Evolutionary conservation across 2,888 invertebrate species (phyloP).

Genomic region (Pilophorus perplexus): DNA sequence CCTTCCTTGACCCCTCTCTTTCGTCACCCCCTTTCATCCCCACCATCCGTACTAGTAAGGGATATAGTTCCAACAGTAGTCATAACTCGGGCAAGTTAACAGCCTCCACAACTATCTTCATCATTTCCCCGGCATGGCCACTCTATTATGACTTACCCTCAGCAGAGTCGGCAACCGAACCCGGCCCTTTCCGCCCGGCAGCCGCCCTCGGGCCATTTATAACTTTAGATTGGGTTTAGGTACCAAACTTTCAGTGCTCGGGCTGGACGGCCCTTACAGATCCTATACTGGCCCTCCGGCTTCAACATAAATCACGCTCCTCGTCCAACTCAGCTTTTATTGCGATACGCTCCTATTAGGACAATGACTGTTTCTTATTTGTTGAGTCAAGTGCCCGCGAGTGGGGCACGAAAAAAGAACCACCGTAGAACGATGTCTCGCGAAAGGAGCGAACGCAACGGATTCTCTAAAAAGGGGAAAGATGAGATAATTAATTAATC

Average conservation of each 20-base stretch:
- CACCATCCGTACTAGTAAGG: background rate
- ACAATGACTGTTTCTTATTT: constrained; percentile 21
- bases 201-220: constrained; percentile 21
- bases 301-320: constrained; percentile 21
- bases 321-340: constrained; percentile 2
- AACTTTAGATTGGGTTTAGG: constrained; percentile 29
- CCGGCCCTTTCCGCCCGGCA: background rate
- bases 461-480: no score
- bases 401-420: no score
- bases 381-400: no score
- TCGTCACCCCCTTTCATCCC: no score
- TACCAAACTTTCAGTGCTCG: constrained; percentile 13
- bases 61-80: constrained; percentile 22
- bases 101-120: constrained; percentile 17
- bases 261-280: constrained; percentile 9
- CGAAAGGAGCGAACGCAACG: no score
- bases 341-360: constrained; percentile 14
- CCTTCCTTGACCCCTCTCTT: no score
- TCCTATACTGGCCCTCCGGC: constrained; percentile 6
- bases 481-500: no score
- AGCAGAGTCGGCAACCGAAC: background rate
- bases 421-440: no score
- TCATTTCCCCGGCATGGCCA: constrained; percentile 16
- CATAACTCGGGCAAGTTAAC: constrained; percentile 22
- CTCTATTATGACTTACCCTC: constrained; percentile 19